phyloP scores from a whole-genome alignment of 64 coral and sea anemone species.

The Montipora efflorescens region DNA sequence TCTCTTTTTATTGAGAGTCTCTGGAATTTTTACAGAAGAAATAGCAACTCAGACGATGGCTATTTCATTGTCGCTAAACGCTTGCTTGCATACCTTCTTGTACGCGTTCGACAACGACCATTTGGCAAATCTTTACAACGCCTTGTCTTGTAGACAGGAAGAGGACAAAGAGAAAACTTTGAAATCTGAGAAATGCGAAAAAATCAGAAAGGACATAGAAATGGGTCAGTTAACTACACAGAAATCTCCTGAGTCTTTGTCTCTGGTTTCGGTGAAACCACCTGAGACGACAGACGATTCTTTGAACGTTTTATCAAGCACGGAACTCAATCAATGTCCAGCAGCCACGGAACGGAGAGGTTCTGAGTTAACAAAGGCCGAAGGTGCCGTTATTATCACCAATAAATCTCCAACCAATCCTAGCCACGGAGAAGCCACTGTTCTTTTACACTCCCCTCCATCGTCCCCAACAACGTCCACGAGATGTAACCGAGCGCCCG shows the following conservation, averaged over 20 bases:
- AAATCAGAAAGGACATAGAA: background rate
- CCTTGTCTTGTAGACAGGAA: slow-evolving; percentile 79
- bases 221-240: slow-evolving; percentile 19
- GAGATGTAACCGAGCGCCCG: slow-evolving; percentile 44
- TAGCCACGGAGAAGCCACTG: slow-evolving; percentile 63
- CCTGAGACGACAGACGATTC: background rate
- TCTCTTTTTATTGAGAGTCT: slow-evolving; percentile 72
- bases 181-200: background rate
- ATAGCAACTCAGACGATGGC: slow-evolving; percentile 81
- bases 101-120: slow-evolving; percentile 92
- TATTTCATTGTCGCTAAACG: slow-evolving; percentile 82
- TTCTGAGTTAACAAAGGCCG: slow-evolving; percentile 75
- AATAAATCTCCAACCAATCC: slow-evolving; percentile 75
- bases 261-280: background rate
- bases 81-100: slow-evolving; percentile 90
- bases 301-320: background rate
- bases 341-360: slow-evolving; percentile 9
- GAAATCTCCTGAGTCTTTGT: slow-evolving; percentile 35
- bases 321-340: background rate
- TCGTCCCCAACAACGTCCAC: slow-evolving; percentile 70
- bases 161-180: background rate
- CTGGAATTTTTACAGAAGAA: slow-evolving; percentile 65
- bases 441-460: slow-evolving; percentile 74
- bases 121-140: slow-evolving; percentile 82
- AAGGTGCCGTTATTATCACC: slow-evolving; percentile 80